phyloP scores from a whole-genome alignment of 2,797 vertebrate species.

The Intellagama lesueurii region DNA sequence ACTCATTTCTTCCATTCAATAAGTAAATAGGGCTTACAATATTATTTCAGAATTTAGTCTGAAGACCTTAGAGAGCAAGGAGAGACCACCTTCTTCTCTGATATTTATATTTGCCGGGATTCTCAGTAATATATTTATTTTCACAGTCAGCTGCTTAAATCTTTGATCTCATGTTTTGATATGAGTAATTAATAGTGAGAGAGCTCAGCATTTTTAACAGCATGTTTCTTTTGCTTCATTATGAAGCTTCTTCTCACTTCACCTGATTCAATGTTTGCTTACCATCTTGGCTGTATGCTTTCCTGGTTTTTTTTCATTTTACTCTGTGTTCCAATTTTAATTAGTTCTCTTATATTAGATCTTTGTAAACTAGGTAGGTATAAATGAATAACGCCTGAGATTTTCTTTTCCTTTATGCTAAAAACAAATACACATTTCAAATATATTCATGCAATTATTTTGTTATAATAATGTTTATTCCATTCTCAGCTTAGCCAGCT shows the following conservation, averaged over 20 bases:
- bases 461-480: background rate
- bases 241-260: constrained; percentile 31
- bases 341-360: constrained; percentile 5
- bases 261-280: constrained; percentile 43
- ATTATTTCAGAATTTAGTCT: background rate
- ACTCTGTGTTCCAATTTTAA: constrained; percentile 20
- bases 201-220: constrained; percentile 13
- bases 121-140: background rate
- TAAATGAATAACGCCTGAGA: background rate
- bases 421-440: constrained; percentile 5
- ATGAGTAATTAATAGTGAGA: constrained; percentile 42
- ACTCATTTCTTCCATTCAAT: constrained; percentile 21
- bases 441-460: constrained; percentile 28
- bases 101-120: accelerated
- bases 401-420: background rate
- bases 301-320: background rate
- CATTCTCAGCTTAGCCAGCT: background rate
- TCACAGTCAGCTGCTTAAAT: constrained; percentile 16
- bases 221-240: constrained; percentile 52
- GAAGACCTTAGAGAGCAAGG: background rate
- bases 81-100: background rate
- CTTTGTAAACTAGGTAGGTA: background rate
- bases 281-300: constrained; percentile 31
- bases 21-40: background rate
- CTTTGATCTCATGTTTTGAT: constrained; percentile 21